These are phyloP conservation scores for Synodontis membranacea DNA, from an alignment of 2,113 vertebrate species.

Conservation along the genomic window DNA sequence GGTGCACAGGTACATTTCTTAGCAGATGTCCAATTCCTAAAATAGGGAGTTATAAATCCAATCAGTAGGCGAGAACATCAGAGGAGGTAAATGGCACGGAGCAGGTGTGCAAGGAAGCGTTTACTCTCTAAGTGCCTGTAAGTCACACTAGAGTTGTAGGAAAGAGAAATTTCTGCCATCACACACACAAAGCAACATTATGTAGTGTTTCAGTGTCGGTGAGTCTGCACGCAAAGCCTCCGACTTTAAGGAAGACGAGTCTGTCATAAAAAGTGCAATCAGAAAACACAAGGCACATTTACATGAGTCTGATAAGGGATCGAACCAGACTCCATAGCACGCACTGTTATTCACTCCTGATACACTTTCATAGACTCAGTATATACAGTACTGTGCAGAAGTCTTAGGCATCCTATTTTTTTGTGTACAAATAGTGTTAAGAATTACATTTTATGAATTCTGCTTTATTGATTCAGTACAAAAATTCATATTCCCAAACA, in stretches of 20 bases:
- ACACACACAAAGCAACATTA: neutral
- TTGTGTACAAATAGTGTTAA: no score
- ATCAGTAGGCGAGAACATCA: conserved; percentile 8
- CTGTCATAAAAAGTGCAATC: conserved; percentile 10
- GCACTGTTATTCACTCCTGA: conserved; percentile 69
- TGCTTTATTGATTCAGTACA: no score
- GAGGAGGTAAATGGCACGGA: conserved; percentile 28
- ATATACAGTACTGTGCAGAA: no score
- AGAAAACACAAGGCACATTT: conserved; percentile 26
- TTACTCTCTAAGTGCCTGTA: conserved; percentile 18
- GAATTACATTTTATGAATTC: no score
- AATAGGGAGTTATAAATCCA: conserved; percentile 35
- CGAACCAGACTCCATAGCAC: conserved; percentile 61
- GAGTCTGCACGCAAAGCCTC: neutral
- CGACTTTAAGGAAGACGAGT: neutral
- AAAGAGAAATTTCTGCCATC: neutral
- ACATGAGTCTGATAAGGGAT: neutral
- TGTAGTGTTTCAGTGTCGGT: neutral
- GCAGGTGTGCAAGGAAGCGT: conserved; percentile 18
- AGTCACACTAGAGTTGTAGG: conserved; percentile 15
- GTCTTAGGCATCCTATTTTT: no score
- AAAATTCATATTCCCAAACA: no score
- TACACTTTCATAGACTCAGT: neutral
- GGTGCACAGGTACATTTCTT: neutral
- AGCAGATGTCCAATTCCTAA: conserved; percentile 39